Conservation (phyloP, 2,113 vertebrate species). For the Ovis canadensis region DNA sequence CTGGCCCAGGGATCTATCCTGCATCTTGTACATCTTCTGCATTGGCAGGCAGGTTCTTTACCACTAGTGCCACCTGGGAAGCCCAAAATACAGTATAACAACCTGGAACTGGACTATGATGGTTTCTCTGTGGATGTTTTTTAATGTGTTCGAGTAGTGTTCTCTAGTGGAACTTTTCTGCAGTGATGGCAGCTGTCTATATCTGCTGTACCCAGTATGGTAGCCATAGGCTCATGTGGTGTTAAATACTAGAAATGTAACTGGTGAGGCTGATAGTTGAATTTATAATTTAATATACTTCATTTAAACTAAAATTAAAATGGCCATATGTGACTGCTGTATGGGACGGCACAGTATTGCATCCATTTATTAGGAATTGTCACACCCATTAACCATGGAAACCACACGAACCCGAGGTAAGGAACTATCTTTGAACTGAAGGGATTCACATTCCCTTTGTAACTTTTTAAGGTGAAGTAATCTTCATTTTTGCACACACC, state of each 20-base stretch:
- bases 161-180: background rate
- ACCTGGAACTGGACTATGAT: background rate
- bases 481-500: background rate
- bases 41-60: background rate
- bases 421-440: background rate
- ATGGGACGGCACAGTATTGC: background rate
- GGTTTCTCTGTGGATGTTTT: background rate
- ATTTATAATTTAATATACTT: conserved; percentile 26
- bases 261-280: background rate
- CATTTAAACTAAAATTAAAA: conserved; percentile 25
- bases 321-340: background rate
- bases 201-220: background rate
- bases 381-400: background rate
- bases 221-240: background rate
- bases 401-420: background rate
- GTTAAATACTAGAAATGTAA: conserved; percentile 12
- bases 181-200: background rate
- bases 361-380: background rate
- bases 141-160: background rate
- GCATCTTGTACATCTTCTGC: background rate
- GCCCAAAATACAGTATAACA: background rate
- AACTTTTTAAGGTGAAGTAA: conserved; percentile 31
- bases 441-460: conserved; percentile 4
- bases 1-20: background rate
- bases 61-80: background rate